Percentiles rank a stretch among this genome's conserved stretches.
These are phyloP conservation scores for Pristionchus arcanus DNA, from an alignment of 2,888 invertebrate species.

Conservation along the genomic window DNA sequence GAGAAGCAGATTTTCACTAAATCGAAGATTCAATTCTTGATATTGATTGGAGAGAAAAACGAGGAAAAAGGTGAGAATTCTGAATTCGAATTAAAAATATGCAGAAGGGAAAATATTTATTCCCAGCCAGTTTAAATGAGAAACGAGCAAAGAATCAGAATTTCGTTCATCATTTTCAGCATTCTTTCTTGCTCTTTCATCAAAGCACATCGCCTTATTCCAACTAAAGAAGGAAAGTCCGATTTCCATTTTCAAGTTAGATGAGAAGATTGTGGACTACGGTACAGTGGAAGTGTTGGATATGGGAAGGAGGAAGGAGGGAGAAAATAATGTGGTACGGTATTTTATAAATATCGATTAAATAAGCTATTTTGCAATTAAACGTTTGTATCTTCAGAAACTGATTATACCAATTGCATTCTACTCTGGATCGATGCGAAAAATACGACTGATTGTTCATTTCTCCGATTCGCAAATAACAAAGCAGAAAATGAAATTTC, in stretches of 20 bases:
- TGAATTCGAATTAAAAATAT: neutral
- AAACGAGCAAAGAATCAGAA: no score
- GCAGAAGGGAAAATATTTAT: no score
- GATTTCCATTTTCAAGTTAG: neutral
- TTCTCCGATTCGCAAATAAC: neutral
- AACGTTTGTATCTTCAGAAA: neutral
- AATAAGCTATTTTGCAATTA: neutral
- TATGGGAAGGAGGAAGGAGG: neutral
- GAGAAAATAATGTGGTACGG: neutral
- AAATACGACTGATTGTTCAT: neutral
- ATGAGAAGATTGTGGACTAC: neutral
- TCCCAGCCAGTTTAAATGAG: no score
- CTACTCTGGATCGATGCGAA: neutral
- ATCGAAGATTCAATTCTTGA: neutral
- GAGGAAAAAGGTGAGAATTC: neutral
- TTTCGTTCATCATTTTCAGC: neutral
- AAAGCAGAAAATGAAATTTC: neutral
- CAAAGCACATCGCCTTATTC: neutral
- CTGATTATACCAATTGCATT: neutral
- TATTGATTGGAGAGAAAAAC: neutral
- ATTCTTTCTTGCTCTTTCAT: neutral
- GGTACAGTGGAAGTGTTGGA: neutral
- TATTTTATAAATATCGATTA: neutral
- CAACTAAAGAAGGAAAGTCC: neutral
- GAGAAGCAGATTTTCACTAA: neutral